Percentiles rank a stretch among this genome's conserved stretches.
Conservation (phyloP, 2,797 vertebrate species). For the Gymnothorax reevesii region DNA sequence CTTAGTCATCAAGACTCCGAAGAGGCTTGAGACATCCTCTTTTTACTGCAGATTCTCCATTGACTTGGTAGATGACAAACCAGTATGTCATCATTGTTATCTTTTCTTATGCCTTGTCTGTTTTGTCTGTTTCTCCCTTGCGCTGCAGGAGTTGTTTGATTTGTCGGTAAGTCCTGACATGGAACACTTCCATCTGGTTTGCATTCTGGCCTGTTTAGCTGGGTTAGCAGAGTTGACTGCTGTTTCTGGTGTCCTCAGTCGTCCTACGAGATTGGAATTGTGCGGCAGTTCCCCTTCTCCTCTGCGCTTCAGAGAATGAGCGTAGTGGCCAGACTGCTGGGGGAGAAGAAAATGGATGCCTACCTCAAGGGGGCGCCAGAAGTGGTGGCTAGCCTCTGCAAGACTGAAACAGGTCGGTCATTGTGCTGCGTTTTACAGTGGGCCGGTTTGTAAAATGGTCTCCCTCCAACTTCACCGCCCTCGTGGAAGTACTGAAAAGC, state of each 20-base stretch:
- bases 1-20: no score
- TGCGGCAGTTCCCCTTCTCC: conserved; percentile 97
- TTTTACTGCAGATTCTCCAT: neutral
- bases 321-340: conserved; percentile 85
- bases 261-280: conserved; percentile 91
- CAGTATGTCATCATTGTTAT: neutral
- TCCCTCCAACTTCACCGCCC: neutral
- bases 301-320: conserved; percentile 93
- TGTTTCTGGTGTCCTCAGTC: conserved; percentile 63
- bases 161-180: conserved; percentile 80
- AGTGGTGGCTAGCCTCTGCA: conserved; percentile 88
- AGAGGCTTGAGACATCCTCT: neutral
- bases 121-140: conserved; percentile 26
- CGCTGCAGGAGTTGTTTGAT: conserved; percentile 86
- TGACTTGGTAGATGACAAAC: neutral
- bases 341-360: conserved; percentile 93
- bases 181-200: conserved; percentile 20
- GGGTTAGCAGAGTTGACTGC: neutral
- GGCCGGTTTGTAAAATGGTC: conserved; percentile 18
- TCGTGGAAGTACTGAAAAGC: conserved; percentile 21
- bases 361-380: conserved; percentile 96
- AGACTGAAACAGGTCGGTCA: conserved; percentile 83
- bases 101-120: neutral
- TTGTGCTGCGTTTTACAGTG: conserved; percentile 15
- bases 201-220: neutral